Conservation (phyloP, 2,797 vertebrate genomes). For the Enteromius paludinosus region DNA sequence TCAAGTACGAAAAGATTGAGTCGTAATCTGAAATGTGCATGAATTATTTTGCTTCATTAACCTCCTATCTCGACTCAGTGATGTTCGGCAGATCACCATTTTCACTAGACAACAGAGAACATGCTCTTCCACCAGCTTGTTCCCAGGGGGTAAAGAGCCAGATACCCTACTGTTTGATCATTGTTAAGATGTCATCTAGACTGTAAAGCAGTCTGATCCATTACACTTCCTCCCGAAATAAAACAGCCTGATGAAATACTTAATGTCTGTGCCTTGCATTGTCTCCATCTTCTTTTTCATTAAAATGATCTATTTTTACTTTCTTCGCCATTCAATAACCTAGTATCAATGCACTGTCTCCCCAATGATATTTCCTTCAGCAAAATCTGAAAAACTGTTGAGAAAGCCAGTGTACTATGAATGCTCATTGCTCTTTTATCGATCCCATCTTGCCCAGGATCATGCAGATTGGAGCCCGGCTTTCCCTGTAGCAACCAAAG, state of each 20-base stretch:
- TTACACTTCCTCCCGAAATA: constrained; percentile 22
- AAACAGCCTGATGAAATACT: constrained; percentile 39
- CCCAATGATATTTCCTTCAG: constrained; percentile 44
- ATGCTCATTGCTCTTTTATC: constrained; percentile 52
- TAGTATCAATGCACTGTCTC: constrained; percentile 53
- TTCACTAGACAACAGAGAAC: constrained; percentile 30
- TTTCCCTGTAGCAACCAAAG: not conserved
- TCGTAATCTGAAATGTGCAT: constrained; percentile 1
- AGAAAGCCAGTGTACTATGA: constrained; percentile 47
- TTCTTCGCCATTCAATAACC: constrained; percentile 50
- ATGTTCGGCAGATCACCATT: constrained; percentile 11
- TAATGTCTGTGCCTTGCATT: constrained; percentile 35
- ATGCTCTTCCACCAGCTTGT: constrained; percentile 15
- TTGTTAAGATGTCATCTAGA: constrained; percentile 34
- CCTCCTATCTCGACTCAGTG: not conserved
- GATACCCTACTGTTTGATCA: constrained; percentile 38
- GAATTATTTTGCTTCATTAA: constrained; percentile 33
- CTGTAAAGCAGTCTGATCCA: constrained; percentile 47
- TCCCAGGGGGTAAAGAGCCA: constrained; percentile 30
- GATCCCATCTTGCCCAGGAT: constrained; percentile 38
- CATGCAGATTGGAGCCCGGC: constrained; percentile 45
- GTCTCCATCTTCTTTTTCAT: constrained; percentile 51
- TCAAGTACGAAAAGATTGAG: not conserved
- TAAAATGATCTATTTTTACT: constrained; percentile 51
- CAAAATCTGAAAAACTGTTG: constrained; percentile 51